Evolutionary conservation across 2,888 invertebrate genomes (phyloP), one percentile per base, ranked within the genome.

Genomic region (Dynastes hyllus): DNA sequence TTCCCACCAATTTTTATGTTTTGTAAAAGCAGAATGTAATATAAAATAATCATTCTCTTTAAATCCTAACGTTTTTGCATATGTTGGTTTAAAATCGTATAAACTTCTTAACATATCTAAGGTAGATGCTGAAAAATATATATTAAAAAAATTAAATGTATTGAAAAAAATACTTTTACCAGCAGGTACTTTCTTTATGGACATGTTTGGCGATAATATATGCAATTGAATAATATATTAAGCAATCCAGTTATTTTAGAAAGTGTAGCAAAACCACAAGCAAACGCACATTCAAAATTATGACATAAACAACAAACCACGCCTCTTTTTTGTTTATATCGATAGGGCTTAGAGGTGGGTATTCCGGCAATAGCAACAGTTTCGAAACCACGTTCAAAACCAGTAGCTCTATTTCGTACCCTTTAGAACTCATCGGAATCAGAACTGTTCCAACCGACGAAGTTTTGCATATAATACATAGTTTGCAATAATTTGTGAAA

Each of bases 1-100:
- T 91, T 95, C 95, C 96, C 95, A 96, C 96, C 96, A 96, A 87
- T 96, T 96, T 81, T 93, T 91, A 87, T 95, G 95, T 85, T 95
- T 95, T 2, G 93, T 93, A 81, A 93, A 94, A 29, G 92, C 94
- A 87, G 95, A 95, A 85, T 96, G 94, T 27, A 96, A 90, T 84
- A 94, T 93, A 87, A 96, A 96, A 87, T 93, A 93, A 87, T 96
- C 96, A 81, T 95, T 94, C 86, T 94, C 94, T 82, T 92, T 92
- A 88, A 96, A 96, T 87, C 94, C 95, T 80, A 96, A 90, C 6
- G 96, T 96, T 90, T 95, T 96, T 13, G 95, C 93, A 86, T 95
- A 93, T 67, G 95, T 95, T 77, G 95, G 95, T 88, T 95, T 94
- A 86, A 96, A 96, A 86, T 96, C 95, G 85, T 96, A 96, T 77